Evolutionary conservation across 2,888 invertebrate species (phyloP).

Genomic region (Yponomeuta sedellus): DNA sequence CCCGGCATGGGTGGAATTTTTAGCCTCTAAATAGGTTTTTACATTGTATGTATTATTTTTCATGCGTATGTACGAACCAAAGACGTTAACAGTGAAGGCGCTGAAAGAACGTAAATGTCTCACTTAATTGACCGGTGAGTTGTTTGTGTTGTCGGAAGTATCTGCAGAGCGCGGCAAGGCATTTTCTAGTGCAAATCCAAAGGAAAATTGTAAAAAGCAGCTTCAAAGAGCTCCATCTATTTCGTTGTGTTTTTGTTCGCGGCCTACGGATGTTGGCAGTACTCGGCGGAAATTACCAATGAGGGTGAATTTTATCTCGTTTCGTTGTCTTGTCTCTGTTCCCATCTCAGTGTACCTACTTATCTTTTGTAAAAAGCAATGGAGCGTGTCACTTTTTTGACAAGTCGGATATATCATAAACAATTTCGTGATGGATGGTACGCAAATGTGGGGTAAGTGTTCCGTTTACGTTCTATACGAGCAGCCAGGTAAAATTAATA

Average conservation of each 20-base stretch:
- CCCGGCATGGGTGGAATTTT: too few species aligned
- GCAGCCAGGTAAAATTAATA: background rate
- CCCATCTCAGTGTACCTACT: background rate
- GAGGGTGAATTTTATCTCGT: conserved; percentile 1
- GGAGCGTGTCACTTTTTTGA: background rate
- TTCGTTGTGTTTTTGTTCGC: background rate
- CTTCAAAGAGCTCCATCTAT: conserved; percentile 1
- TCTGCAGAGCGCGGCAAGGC: background rate
- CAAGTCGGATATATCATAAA: background rate
- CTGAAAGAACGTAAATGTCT: background rate
- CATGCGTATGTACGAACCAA: too few species aligned
- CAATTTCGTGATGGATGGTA: background rate
- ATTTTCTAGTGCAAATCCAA: background rate
- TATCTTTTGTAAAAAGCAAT: background rate
- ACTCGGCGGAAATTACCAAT: background rate
- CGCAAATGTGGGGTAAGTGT: background rate
- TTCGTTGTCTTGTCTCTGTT: background rate
- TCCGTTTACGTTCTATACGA: background rate
- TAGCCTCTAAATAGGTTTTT: too few species aligned
- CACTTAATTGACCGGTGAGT: background rate
- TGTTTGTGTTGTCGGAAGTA: background rate
- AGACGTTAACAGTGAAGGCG: too few species aligned
- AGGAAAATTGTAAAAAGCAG: background rate
- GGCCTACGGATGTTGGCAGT: background rate
- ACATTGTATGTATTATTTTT: too few species aligned